Evolutionary conservation across 2,113 vertebrate genomes (phyloP), one percentile per base, ranked within the genome.

Genomic region (Hylia prasina): DNA sequence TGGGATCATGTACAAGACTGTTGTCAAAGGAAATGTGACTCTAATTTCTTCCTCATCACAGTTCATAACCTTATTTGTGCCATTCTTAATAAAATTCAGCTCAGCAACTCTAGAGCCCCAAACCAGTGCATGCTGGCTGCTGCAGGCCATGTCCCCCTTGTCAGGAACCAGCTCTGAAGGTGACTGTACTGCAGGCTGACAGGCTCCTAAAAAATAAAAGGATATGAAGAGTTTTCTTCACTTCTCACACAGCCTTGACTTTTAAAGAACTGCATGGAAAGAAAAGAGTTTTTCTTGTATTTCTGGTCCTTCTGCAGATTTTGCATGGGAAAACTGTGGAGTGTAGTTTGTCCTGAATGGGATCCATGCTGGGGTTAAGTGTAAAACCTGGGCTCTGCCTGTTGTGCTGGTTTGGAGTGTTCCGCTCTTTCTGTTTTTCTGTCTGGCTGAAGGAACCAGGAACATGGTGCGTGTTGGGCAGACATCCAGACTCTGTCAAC

Each of bases 81-180:
- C 47, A 86, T 61, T 94, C 94, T 91, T 90, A 94, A 92, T 96
- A 86, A 96, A 96, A 50, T 68, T 96, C 65, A 75, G 54, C 25
- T 89, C 31, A 70, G 70, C 73, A 89, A 69, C 65, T 85, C 80
- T 44, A 61, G 35, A 96, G 33, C 81, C 75, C 42, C 53, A 65
- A 66, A 63, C 35, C 85, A 35, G 39, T 86, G 66, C 16, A 9
- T 35, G 54, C 47, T 93, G 90, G 70, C 8, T 51, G 86, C 79
- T 82, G 54, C 79, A 44, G 37, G 57, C 54, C 87, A 50, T 19
- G 44, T 35, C 9, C 27, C 1, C 22, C 13, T 2, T n/a, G 39
- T 37, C 56, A 54, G 51, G 57, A 64, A 10, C 15, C 1, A 2
- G 75, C 60, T 44, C 37, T 63, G 60, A 17, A 66, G 30, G 17